Conservation (phyloP, 2,113 vertebrate genomes). For the Tympanuchus pallidicinctus region DNA sequence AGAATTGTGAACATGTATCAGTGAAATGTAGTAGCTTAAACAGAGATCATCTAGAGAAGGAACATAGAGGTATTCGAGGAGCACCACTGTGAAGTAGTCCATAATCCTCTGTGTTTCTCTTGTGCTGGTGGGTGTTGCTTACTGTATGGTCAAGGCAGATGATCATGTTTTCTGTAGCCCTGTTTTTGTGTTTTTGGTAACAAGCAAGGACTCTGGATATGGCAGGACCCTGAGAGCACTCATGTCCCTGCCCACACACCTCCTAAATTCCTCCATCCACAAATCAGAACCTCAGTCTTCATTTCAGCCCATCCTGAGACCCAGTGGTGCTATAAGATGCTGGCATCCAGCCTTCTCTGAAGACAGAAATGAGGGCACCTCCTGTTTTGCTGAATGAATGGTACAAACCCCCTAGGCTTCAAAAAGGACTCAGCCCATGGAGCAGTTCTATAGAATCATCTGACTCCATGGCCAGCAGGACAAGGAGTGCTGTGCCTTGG, state of each 20-base stretch:
- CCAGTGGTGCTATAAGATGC: accelerated
- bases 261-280: accelerated
- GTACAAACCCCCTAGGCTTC: neutral
- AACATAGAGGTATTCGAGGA: neutral
- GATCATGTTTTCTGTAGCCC: neutral
- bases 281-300: neutral
- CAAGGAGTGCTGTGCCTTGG: neutral
- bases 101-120: neutral
- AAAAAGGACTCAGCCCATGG: accelerated
- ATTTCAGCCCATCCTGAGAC: neutral
- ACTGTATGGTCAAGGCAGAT: neutral
- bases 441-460: neutral
- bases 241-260: accelerated
- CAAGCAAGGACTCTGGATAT: neutral
- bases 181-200: neutral
- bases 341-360: neutral
- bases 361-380: accelerated
- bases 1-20: neutral
- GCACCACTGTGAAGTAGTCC: neutral
- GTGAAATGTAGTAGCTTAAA: neutral
- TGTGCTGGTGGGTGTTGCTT: neutral
- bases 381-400: neutral
- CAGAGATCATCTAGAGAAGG: neutral
- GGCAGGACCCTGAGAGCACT: accelerated
- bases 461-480: neutral